phyloP scores from a whole-genome alignment of 2,888 invertebrate species.

The Gisinianus flammeolus region DNA sequence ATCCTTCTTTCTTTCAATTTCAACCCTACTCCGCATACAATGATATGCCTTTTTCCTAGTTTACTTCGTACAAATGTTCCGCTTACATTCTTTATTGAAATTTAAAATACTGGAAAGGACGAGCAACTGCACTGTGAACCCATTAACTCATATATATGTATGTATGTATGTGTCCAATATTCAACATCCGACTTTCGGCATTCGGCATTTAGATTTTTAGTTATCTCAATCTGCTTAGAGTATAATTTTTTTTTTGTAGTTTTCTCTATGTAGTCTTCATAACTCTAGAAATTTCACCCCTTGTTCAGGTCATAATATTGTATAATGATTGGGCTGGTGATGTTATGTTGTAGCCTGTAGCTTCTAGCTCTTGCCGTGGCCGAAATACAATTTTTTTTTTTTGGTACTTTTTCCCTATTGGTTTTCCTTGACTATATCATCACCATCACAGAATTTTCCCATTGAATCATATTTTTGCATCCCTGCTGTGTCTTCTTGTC shows the following conservation, averaged over 20 bases:
- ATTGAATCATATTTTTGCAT: slow-evolving; percentile 16
- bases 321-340: not conserved
- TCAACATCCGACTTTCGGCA: not conserved
- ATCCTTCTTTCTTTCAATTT: not conserved
- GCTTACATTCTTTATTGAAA: not conserved
- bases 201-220: not conserved
- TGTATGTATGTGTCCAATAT: not conserved
- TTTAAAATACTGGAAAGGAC: not conserved
- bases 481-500: slow-evolving; percentile 28
- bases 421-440: not conserved
- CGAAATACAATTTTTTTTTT: not conserved
- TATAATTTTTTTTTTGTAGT: not conserved
- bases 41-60: too few species aligned
- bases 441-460: slow-evolving; percentile 17
- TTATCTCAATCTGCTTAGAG: too few species aligned
- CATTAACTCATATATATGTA: not conserved
- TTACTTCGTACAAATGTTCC: too few species aligned
- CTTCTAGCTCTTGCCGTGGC: not conserved
- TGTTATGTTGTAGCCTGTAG: not conserved
- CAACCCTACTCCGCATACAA: too few species aligned
- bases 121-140: not conserved
- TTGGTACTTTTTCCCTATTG: not conserved
- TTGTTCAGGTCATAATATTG: not conserved
- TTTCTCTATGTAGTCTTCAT: not conserved
- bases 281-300: not conserved